These are phyloP conservation scores for Psittacula echo DNA, from an alignment of 2,797 vertebrate genomes.

Conservation along the genomic window DNA sequence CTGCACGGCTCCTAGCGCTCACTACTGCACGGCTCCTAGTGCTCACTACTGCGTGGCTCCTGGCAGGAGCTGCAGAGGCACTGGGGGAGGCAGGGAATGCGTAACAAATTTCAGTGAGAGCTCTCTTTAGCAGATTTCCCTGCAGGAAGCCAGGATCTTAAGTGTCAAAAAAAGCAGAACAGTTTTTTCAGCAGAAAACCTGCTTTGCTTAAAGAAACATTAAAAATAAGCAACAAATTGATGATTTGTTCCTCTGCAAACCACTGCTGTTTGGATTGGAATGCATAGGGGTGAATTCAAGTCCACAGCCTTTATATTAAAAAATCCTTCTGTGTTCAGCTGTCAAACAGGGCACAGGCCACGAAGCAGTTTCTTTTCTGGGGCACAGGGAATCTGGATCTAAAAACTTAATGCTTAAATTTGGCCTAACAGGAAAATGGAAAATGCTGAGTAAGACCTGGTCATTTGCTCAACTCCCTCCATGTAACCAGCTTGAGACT, in stretches of 20 bases:
- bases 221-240: not conserved
- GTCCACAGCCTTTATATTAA: not conserved
- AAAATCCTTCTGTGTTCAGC: not conserved
- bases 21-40: not conserved
- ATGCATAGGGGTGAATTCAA: not conserved
- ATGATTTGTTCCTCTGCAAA: not conserved
- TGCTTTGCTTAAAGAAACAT: not conserved
- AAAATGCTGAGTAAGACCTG: constrained; percentile 58
- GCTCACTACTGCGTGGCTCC: not conserved
- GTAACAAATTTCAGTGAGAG: not conserved
- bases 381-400: not conserved
- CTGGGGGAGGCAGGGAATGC: not conserved
- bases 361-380: not conserved
- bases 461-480: not conserved
- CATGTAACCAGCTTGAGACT: not conserved
- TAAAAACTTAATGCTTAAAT: not conserved
- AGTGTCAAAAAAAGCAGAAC: not conserved
- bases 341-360: not conserved
- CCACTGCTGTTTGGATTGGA: not conserved
- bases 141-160: not conserved
- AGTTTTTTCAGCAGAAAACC: not conserved
- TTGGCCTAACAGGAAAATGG: constrained; percentile 23
- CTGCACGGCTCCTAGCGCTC: not conserved
- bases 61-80: not conserved
- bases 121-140: not conserved